Percentiles rank a stretch among this genome's conserved stretches.
These are phyloP conservation scores for Paratilapia polleni DNA, from an alignment of 2,113 vertebrate genomes.

Conservation along the genomic window DNA sequence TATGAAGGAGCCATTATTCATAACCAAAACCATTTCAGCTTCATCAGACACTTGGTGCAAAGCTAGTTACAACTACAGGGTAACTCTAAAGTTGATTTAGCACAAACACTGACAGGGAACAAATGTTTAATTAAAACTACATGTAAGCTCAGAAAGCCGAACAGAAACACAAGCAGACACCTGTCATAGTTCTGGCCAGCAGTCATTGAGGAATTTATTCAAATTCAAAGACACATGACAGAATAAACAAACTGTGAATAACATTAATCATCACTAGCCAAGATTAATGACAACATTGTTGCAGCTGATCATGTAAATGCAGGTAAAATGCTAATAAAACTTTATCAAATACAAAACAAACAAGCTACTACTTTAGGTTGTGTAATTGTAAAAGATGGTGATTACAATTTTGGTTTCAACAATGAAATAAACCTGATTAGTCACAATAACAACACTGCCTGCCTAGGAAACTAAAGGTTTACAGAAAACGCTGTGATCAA, in stretches of 20 bases:
- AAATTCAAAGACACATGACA: conserved; percentile 12
- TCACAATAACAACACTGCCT: not conserved
- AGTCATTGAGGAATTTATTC: not conserved
- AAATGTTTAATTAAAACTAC: not conserved
- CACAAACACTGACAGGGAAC: conserved; percentile 9
- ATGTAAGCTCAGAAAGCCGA: not conserved
- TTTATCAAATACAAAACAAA: not conserved
- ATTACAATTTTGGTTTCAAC: too few species aligned
- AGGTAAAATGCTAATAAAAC: not conserved
- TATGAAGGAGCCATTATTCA: conserved; percentile 28
- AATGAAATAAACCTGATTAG: not conserved
- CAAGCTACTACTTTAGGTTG: not conserved
- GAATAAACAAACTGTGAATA: not conserved
- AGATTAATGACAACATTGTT: not conserved
- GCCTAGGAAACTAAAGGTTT: not conserved
- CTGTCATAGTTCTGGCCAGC: not conserved
- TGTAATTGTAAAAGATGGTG: not conserved
- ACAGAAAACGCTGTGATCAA: not conserved
- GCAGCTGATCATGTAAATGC: not conserved
- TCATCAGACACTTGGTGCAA: conserved; percentile 5
- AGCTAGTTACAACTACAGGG: not conserved
- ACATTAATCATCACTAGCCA: not conserved
- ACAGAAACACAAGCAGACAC: not conserved
- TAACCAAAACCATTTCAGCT: conserved; percentile 24
- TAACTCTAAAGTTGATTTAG: conserved; percentile 18